These are phyloP conservation scores for Limnephilus rhombicus DNA, from an alignment of 2,888 invertebrate species.

Conservation along the genomic window DNA sequence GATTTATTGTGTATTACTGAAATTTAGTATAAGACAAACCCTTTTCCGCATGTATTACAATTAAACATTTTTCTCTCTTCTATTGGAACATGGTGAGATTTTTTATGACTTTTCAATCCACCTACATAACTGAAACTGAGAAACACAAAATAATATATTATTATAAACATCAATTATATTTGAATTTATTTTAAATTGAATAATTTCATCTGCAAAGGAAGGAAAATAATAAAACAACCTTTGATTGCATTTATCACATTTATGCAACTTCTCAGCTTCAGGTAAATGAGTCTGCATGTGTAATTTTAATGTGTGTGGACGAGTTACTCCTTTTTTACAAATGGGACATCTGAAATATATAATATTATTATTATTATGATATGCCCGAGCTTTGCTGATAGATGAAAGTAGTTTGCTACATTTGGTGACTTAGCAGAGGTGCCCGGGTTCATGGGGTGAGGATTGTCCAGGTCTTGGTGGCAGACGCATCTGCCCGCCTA, in stretches of 20 bases:
- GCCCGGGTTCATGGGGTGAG: too few relatives aligned
- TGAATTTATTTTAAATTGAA: background rate
- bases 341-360: constrained; percentile 62
- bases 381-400: background rate
- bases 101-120: constrained; percentile 55
- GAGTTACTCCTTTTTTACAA: constrained; percentile 62
- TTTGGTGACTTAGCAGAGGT: too few relatives aligned
- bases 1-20: background rate
- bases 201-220: background rate
- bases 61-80: constrained; percentile 56
- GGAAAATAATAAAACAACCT: constrained; percentile 47
- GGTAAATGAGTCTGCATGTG: constrained; percentile 63
- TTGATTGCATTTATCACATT: constrained; percentile 60
- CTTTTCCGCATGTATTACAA: constrained; percentile 60
- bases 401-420: too few relatives aligned
- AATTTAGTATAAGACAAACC: constrained; percentile 46
- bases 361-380: background rate
- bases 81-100: constrained; percentile 55
- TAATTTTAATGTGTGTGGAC: constrained; percentile 55
- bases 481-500: too few relatives aligned
- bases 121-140: constrained; percentile 52
- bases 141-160: constrained; percentile 3
- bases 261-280: constrained; percentile 56
- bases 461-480: too few relatives aligned
- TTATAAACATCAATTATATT: background rate